Evolutionary conservation across 1,140 invertebrate genomes (phyloP).

Genomic region (Papilio polytes): DNA sequence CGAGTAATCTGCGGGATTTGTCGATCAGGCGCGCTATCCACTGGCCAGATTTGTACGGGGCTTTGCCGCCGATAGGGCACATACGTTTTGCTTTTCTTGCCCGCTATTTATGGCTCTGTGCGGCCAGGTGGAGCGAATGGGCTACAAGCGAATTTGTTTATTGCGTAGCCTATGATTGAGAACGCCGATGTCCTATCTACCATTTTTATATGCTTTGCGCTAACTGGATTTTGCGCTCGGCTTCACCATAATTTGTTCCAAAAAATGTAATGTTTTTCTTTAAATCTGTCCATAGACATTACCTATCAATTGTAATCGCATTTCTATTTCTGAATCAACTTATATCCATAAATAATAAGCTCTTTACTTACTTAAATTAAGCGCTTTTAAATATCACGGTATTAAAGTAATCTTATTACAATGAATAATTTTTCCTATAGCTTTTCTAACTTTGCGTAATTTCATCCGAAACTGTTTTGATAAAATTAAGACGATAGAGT

Average conservation of each 20-base stretch:
- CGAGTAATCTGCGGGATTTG: conserved; percentile 81
- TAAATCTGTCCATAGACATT: no score
- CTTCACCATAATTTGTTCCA: background rate
- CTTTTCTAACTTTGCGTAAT: background rate
- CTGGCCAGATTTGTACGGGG: conserved; percentile 76
- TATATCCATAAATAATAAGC: no score
- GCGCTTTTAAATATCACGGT: no score
- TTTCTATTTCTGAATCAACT: no score
- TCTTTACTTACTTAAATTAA: no score
- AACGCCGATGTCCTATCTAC: background rate
- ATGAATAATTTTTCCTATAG: background rate
- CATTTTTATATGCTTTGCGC: background rate
- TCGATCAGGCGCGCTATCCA: conserved; percentile 78
- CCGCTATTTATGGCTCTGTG: conserved; percentile 69
- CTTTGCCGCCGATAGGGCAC: conserved; percentile 70
- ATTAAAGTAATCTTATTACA: no score
- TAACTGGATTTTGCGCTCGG: conserved; percentile 7
- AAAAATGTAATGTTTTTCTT: background rate
- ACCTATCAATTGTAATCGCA: no score
- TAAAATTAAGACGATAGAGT: conserved; percentile 16
- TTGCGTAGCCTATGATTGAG: conserved; percentile 50
- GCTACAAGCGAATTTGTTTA: conserved; percentile 53
- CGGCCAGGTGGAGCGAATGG: conserved; percentile 60
- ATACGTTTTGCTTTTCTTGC: conserved; percentile 78
- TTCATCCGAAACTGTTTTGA: background rate